A percentile compares a stretch with the other conserved stretches of the same genome.
Evolutionary conservation across 2,888 invertebrate species (phyloP).

Genomic region (Cryptophagus acutangulus): DNA sequence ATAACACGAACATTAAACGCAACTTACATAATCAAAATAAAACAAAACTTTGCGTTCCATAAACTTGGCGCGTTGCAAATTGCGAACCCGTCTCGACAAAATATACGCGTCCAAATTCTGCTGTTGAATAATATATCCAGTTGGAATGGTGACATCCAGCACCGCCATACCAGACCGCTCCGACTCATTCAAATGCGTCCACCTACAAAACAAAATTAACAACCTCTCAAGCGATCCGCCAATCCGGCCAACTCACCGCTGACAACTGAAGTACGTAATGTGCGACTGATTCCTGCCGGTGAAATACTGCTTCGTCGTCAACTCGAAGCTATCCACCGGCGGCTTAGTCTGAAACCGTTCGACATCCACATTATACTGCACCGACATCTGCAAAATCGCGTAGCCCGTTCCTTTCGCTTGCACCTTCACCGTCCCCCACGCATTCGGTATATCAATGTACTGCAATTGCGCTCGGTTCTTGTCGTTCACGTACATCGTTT

Average conservation of each 20-base stretch:
- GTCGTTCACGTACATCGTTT: conserved; percentile 63
- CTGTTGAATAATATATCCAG: conserved; percentile 87
- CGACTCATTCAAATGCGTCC: conserved; percentile 74
- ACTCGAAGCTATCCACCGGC: conserved; percentile 73
- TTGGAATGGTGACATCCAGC: conserved; percentile 80
- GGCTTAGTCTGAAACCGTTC: conserved; percentile 79
- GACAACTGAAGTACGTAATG: conserved; percentile 80
- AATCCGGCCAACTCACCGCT: conserved; percentile 57
- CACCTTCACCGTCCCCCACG: conserved; percentile 92
- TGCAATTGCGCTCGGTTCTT: conserved; percentile 76
- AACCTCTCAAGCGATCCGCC: neutral
- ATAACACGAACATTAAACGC: conserved; percentile 5
- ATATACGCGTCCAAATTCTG: conserved; percentile 84
- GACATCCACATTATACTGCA: conserved; percentile 87
- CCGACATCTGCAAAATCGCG: conserved; percentile 89
- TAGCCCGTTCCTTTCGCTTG: conserved; percentile 91
- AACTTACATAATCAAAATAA: conserved; percentile 88
- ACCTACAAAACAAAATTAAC: conserved; percentile 51
- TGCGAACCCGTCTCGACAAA: conserved; percentile 68
- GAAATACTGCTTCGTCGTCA: conserved; percentile 69
- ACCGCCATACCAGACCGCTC: conserved; percentile 84
- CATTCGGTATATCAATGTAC: conserved; percentile 78
- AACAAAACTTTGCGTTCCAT: conserved; percentile 78
- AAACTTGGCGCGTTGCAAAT: conserved; percentile 81
- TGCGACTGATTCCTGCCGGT: conserved; percentile 92